Conservation (phyloP, 2,797 vertebrate genomes). For the Mormyrus proboscirostris region DNA sequence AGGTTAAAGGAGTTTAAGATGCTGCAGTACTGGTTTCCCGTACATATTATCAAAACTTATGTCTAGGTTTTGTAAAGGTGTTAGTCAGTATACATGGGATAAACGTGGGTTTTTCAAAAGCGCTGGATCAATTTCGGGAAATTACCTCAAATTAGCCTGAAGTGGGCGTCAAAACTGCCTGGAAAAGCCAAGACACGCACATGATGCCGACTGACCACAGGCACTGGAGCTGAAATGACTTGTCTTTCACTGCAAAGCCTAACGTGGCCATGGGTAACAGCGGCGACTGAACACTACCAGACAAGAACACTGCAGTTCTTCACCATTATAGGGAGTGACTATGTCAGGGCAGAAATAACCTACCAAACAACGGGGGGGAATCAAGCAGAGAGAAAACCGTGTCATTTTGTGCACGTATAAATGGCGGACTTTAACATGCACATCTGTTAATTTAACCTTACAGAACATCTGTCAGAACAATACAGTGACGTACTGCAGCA, state of each 20-base stretch:
- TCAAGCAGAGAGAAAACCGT: background rate
- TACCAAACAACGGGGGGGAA: background rate
- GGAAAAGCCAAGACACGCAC: background rate
- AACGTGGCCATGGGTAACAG: background rate
- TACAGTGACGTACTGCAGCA: background rate
- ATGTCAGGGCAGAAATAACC: background rate
- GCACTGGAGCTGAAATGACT: background rate
- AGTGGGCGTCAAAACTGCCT: background rate
- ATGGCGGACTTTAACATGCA: background rate
- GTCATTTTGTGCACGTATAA: background rate
- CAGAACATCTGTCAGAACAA: conserved; percentile 7
- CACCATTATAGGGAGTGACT: background rate
- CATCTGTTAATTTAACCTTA: background rate
- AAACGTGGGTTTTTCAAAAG: background rate
- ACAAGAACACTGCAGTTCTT: background rate
- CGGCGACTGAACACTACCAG: background rate
- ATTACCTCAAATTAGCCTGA: background rate
- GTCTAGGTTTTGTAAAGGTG: background rate
- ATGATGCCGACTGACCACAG: background rate
- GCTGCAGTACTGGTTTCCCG: background rate
- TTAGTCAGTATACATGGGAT: background rate
- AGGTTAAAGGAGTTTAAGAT: background rate
- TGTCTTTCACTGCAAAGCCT: background rate
- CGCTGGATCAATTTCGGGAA: background rate
- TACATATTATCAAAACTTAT: background rate